Conservation (phyloP, 1,140 invertebrate genomes). For the Caenorhabditis inopinata region DNA sequence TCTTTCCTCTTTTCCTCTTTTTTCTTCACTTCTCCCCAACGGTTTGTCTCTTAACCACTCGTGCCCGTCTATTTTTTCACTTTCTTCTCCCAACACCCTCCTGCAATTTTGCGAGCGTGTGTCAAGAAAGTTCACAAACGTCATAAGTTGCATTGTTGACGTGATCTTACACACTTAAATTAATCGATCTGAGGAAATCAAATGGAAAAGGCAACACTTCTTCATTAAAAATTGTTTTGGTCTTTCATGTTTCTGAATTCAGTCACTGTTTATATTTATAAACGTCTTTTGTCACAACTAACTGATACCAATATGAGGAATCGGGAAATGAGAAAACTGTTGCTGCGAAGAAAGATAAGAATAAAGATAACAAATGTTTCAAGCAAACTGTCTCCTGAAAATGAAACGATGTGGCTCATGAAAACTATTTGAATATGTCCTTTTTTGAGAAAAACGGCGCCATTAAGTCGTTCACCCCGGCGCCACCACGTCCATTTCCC, state of each 20-base stretch:
- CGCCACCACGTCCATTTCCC: constrained; percentile 14
- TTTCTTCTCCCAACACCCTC: background rate
- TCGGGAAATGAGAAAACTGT: background rate
- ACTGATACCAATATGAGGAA: too few relatives aligned
- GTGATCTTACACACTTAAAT: constrained; percentile 16
- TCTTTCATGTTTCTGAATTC: too few relatives aligned
- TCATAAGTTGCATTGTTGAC: constrained; percentile 23
- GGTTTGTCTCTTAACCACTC: constrained; percentile 16
- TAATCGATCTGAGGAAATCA: too few relatives aligned
- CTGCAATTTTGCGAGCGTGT: constrained; percentile 1
- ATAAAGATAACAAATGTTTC: background rate
- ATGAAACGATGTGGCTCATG: background rate
- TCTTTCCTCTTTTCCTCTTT: constrained; percentile 20
- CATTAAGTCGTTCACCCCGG: constrained; percentile 22
- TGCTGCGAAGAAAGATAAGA: too few relatives aligned
- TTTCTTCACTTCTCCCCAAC: background rate
- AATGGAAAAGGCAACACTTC: too few relatives aligned
- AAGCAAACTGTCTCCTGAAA: background rate
- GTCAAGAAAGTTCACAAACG: constrained; percentile 29
- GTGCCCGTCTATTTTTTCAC: background rate
- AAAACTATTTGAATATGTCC: background rate
- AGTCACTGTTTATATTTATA: too few relatives aligned
- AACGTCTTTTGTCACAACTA: too few relatives aligned
- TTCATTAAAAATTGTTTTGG: too few relatives aligned
- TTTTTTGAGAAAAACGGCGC: background rate